Base-by-base conservation (phyloP, 2,888 invertebrate species). In the Lottia scabra region DNA sequence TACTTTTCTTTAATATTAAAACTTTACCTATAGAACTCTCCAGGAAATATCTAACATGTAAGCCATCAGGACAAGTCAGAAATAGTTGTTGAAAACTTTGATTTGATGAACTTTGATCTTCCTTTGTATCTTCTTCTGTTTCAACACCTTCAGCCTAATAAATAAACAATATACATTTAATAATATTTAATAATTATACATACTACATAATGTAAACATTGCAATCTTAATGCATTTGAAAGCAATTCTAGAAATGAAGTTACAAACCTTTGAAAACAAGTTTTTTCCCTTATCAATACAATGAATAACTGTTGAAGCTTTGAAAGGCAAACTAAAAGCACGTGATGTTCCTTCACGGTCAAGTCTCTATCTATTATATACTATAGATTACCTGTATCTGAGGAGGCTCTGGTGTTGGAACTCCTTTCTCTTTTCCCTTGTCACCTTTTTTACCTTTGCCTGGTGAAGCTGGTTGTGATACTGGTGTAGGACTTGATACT, bases 1-100 rank as follows among this genome's bases (percentile, higher is more conserved):
- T 5, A 30, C 30, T 30, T 30, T 5, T 30, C 30, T 30, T 38
- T 38, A 38, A 38, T 38, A 10, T 38, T 38, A 4, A 38, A 19
- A 23, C n/a, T 81, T 69, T 67, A 87, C 88, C 88, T 23, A 85
- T 73, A 65, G 83, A 77, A 65, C 84, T 85, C 77, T 88, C 87
- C 65, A 88, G 81, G 68, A 83, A 76, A 75, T 87, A 89, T 65
- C 77, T 81, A 48, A 89, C 83, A 65, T 78, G 79, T 27, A 88
- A 85, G 13, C 89, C 89, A 78, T 89, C 88, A 16, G 88, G 88
- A 75, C 86, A 85, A 19, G 88, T 85, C 67, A 88, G 79, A 75
- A 79, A 84, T 65, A 89, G 72, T 69, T 88, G 84, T 74, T 88
- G 87, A 79, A 89, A 89, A 8, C 81, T 78, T 73, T 86, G 87